These are phyloP conservation scores for Pygoscelis antarcticus DNA, from an alignment of 2,113 vertebrate species.

Conservation along the genomic window DNA sequence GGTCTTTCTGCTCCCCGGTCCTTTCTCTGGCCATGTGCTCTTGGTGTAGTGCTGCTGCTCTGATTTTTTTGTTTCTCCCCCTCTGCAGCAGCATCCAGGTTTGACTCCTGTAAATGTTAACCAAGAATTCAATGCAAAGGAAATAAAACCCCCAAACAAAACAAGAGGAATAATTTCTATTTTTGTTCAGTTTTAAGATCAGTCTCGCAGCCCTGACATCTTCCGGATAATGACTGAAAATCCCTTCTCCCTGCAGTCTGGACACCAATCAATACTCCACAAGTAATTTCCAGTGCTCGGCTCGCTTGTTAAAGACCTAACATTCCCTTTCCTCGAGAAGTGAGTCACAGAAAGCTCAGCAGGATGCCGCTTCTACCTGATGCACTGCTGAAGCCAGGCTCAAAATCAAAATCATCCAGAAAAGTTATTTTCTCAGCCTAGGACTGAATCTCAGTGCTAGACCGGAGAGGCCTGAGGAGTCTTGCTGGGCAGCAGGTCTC, in stretches of 20 bases:
- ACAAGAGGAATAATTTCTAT: background rate
- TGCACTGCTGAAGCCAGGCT: background rate
- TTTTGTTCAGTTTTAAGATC: background rate
- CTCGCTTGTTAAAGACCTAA: constrained; percentile 6
- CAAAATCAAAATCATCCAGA: background rate
- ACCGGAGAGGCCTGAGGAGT: background rate
- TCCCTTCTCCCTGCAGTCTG: constrained; percentile 40
- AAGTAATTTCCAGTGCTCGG: constrained; percentile 2
- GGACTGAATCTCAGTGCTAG: background rate
- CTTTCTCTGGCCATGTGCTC: background rate
- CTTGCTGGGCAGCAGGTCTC: background rate
- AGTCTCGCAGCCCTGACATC: background rate
- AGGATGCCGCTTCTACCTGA: constrained; percentile 23
- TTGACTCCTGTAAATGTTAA: background rate
- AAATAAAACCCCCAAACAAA: constrained; percentile 18
- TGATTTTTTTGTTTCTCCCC: background rate
- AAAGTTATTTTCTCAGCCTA: background rate
- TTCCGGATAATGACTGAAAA: constrained; percentile 52
- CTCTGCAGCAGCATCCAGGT: background rate
- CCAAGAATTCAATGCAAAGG: background rate
- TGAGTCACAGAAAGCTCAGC: constrained; percentile 45
- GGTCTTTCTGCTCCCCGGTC: background rate
- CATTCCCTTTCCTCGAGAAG: background rate
- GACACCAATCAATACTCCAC: constrained; percentile 52
- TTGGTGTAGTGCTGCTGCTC: background rate